A percentile compares a stretch with the other conserved stretches of the same genome.
Evolutionary conservation across 2,888 invertebrate species (phyloP).

Genomic region (Apeira syringaria): DNA sequence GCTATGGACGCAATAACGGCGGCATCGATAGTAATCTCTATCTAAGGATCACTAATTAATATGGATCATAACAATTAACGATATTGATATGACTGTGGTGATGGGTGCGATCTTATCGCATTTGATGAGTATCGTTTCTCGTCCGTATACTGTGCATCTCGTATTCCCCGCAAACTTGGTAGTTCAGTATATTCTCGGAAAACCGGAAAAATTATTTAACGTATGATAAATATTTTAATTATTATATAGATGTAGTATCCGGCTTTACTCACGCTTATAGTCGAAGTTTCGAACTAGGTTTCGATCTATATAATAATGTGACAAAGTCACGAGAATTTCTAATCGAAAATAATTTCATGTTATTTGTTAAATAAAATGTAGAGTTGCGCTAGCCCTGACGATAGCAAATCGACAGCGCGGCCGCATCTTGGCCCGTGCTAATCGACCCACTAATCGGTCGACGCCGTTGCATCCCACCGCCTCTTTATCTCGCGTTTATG

Average conservation of each 20-base stretch:
- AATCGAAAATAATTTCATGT: too few species aligned
- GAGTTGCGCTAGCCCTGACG: too few species aligned
- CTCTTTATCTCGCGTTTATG: slow-evolving; percentile 23
- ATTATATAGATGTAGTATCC: too few species aligned
- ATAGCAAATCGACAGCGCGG: slow-evolving; percentile 58
- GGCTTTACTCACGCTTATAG: too few species aligned
- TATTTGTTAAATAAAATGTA: too few species aligned
- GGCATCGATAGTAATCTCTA: slow-evolving; percentile 45
- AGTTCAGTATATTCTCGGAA: too few species aligned
- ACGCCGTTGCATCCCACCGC: slow-evolving; percentile 26
- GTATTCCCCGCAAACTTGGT: too few species aligned
- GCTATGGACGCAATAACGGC: slow-evolving; percentile 54
- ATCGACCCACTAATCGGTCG: slow-evolving; percentile 69
- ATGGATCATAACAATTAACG: slow-evolving; percentile 28
- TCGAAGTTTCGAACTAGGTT: too few species aligned
- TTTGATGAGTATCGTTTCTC: neutral
- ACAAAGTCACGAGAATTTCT: too few species aligned
- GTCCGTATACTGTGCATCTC: neutral
- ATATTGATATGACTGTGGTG: slow-evolving; percentile 25
- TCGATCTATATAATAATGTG: too few species aligned
- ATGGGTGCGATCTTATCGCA: neutral
- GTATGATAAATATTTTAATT: too few species aligned
- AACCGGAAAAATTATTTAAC: too few species aligned
- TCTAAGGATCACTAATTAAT: slow-evolving; percentile 29
- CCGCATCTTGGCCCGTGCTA: slow-evolving; percentile 64